Conservation (phyloP, 1,140 invertebrate genomes). For the Drosophila novamexicana region DNA sequence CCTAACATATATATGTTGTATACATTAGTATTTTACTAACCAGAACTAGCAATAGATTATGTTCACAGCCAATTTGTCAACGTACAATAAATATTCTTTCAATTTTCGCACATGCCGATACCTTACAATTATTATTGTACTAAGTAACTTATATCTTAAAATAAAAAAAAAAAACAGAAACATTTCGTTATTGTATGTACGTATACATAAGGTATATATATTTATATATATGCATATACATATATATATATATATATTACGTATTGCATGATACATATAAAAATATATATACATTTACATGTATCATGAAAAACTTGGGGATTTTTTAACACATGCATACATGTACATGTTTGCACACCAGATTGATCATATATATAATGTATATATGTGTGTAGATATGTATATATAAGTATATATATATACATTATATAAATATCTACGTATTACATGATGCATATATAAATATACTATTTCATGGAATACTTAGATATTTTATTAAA, state of each 20-base stretch:
- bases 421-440: neutral
- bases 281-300: too few relatives aligned
- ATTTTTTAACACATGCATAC: too few relatives aligned
- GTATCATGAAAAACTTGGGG: too few relatives aligned
- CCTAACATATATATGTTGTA: neutral
- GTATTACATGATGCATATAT: too few relatives aligned
- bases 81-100: slow-evolving; percentile 45
- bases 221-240: neutral
- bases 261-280: too few relatives aligned
- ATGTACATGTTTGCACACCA: too few relatives aligned
- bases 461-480: too few relatives aligned
- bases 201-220: neutral
- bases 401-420: neutral
- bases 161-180: neutral
- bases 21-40: slow-evolving; percentile 26
- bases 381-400: too few relatives aligned
- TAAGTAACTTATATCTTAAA: slow-evolving; percentile 29
- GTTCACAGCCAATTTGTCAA: slow-evolving; percentile 76
- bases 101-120: slow-evolving; percentile 39
- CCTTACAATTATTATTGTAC: slow-evolving; percentile 64
- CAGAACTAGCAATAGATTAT: slow-evolving; percentile 58
- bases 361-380: too few relatives aligned
- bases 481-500: too few relatives aligned
- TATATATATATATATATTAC: too few relatives aligned
- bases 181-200: neutral